These are phyloP conservation scores for Morus bassanus DNA, from an alignment of 2,797 vertebrate species.

Conservation along the genomic window DNA sequence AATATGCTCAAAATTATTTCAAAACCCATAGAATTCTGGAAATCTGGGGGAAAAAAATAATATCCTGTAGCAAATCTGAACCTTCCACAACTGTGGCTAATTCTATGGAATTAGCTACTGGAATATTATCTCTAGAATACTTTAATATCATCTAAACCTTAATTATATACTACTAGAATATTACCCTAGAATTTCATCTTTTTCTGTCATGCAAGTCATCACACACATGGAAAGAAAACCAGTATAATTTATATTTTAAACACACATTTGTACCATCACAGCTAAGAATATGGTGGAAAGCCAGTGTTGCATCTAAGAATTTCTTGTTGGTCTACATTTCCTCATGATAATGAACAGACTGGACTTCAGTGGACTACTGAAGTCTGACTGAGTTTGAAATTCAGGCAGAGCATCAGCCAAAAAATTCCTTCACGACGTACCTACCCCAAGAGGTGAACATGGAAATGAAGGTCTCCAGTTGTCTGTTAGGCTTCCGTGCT, in stretches of 20 bases:
- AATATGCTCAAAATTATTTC: background rate
- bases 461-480: background rate
- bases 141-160: background rate
- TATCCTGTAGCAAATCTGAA: background rate
- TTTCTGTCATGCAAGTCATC: background rate
- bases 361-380: background rate
- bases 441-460: background rate
- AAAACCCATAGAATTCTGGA: background rate
- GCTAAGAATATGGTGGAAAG: background rate
- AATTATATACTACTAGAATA: background rate
- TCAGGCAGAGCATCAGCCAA: background rate
- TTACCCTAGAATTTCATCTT: background rate
- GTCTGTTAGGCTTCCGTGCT: background rate
- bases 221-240: background rate
- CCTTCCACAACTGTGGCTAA: background rate
- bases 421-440: background rate
- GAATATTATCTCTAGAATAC: background rate
- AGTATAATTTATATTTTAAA: background rate
- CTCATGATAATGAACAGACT: background rate
- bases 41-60: background rate
- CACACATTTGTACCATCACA: background rate
- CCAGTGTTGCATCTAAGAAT: background rate
- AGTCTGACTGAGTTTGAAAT: background rate
- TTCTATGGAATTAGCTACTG: background rate
- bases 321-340: background rate